Conservation (phyloP, 2,113 vertebrate species). For the Corythoichthys intestinalis region DNA sequence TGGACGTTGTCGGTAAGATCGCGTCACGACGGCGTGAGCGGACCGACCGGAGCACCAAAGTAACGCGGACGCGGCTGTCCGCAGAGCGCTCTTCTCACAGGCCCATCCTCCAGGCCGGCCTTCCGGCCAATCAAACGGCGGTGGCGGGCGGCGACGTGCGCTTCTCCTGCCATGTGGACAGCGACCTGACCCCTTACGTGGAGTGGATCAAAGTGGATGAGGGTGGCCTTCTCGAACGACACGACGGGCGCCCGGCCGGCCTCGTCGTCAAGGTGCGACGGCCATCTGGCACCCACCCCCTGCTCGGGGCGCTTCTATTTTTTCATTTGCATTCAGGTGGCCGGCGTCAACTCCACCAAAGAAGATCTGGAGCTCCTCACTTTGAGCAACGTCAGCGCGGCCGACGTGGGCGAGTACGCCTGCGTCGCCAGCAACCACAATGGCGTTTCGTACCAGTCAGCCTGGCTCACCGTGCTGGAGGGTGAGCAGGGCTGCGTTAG, state of each 20-base stretch:
- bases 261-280: conserved; percentile 82
- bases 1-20: conserved; percentile 84
- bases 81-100: conserved; percentile 83
- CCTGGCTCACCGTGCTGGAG: conserved; percentile 88
- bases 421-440: conserved; percentile 93
- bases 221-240: conserved; percentile 81
- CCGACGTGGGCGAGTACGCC: conserved; percentile 89
- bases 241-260: conserved; percentile 81
- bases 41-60: too few relatives aligned
- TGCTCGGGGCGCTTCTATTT: not conserved
- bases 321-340: conserved; percentile 68
- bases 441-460: conserved; percentile 88
- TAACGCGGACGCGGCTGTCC: not conserved
- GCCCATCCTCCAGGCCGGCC: conserved; percentile 86
- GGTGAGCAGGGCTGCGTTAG: conserved; percentile 60
- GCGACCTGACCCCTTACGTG: conserved; percentile 90
- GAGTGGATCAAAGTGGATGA: conserved; percentile 84
- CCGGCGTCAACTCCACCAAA: conserved; percentile 88
- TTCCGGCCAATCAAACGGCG: conserved; percentile 87
- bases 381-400: conserved; percentile 85
- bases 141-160: conserved; percentile 82
- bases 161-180: conserved; percentile 90
- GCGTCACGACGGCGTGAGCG: too few relatives aligned
- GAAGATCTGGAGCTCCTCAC: conserved; percentile 88
- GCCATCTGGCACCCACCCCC: too few relatives aligned